Evolutionary conservation across 2,797 vertebrate genomes (phyloP).

Genomic region (Anguilla pacifica): DNA sequence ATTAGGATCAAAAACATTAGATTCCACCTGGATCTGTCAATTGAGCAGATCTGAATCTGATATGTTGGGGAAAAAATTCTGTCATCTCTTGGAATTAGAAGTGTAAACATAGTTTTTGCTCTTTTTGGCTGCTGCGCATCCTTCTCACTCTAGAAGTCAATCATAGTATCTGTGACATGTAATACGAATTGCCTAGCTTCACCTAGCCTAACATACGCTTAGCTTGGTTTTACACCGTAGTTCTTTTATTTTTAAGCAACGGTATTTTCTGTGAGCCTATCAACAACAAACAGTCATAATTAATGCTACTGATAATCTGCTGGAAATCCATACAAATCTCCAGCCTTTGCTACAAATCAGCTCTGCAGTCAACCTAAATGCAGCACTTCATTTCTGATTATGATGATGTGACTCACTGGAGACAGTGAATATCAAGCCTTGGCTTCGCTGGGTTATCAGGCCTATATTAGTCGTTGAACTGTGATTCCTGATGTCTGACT

Average conservation of each 20-base stretch:
- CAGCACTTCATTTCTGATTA: background rate
- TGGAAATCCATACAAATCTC: background rate
- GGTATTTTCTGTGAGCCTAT: background rate
- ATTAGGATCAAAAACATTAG: background rate
- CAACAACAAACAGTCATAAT: background rate
- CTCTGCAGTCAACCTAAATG: background rate
- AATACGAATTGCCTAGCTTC: background rate
- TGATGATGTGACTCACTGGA: background rate
- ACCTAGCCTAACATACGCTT: background rate
- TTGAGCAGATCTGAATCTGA: background rate
- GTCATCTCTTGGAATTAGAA: background rate
- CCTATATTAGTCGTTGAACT: background rate
- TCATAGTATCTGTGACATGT: background rate
- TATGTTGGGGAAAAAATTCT: background rate
- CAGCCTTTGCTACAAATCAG: background rate
- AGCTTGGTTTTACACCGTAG: background rate
- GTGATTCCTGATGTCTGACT: background rate
- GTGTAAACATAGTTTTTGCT: background rate
- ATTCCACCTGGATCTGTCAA: background rate
- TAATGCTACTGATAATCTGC: background rate
- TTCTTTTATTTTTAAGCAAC: background rate
- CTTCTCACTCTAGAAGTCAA: background rate
- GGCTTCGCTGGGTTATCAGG: background rate
- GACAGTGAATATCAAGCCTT: background rate
- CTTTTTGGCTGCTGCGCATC: background rate